A percentile compares a stretch with the other conserved stretches of the same genome.
Conservation (phyloP, 2,797 vertebrate species). For the Melanotaenia nigrans region DNA sequence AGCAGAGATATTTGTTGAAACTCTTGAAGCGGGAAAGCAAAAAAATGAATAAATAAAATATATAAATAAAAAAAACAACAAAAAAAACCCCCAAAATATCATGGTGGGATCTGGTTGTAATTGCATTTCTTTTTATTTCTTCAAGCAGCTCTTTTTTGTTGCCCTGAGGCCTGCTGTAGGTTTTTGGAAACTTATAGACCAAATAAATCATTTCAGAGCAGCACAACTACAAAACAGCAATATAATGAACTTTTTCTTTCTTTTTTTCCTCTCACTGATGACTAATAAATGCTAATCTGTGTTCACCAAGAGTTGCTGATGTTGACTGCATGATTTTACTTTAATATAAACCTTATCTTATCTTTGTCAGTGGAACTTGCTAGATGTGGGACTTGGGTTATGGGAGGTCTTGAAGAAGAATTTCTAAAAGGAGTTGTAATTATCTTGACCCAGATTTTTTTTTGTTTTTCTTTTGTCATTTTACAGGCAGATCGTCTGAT, state of each 20-base stretch:
- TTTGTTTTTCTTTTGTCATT: conserved; percentile 47
- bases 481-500: conserved; percentile 78
- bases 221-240: conserved; percentile 20
- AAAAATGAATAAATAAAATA: too few relatives aligned
- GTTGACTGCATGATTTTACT: conserved; percentile 33
- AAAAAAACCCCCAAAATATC: conserved; percentile 25
- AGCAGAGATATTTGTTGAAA: conserved; percentile 53
- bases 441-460: conserved; percentile 38
- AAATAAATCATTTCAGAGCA: conserved; percentile 36
- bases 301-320: conserved; percentile 24
- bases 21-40: conserved; percentile 47
- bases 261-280: background rate
- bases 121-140: conserved; percentile 39
- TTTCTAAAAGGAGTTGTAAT: conserved; percentile 16
- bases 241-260: conserved; percentile 6
- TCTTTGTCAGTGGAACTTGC: conserved; percentile 14
- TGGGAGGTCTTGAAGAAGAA: conserved; percentile 1
- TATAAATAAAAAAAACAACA: conserved; percentile 1
- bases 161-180: conserved; percentile 43
- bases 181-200: conserved; percentile 51
- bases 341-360: conserved; percentile 25
- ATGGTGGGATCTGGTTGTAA: conserved; percentile 59
- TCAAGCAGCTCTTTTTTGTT: conserved; percentile 41
- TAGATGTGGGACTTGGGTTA: conserved; percentile 7
- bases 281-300: conserved; percentile 30